Conservation (phyloP, 2,797 vertebrate genomes). For the Enteromius radiatus region DNA sequence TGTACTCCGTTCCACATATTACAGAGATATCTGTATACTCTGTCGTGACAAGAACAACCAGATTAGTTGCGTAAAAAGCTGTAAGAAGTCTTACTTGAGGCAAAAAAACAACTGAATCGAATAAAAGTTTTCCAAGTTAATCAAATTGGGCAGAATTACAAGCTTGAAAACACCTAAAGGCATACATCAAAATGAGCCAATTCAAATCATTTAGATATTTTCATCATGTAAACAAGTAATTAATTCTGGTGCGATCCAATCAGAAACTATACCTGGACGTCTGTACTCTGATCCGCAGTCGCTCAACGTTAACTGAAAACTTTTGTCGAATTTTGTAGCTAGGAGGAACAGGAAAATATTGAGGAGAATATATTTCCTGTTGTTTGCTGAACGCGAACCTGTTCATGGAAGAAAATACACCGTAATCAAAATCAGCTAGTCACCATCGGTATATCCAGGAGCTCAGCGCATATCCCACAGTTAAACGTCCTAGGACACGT, state of each 20-base stretch:
- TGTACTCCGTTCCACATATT: constrained; percentile 73
- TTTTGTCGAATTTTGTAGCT: constrained; percentile 59
- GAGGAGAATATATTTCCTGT: constrained; percentile 65
- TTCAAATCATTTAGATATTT: neutral
- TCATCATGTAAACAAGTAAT: neutral
- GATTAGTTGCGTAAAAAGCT: constrained; percentile 15
- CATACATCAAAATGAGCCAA: neutral
- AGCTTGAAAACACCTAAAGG: neutral
- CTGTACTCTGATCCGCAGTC: constrained; percentile 66
- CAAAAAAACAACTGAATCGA: neutral
- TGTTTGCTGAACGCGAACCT: constrained; percentile 47
- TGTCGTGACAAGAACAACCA: neutral
- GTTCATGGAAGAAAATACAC: constrained; percentile 23
- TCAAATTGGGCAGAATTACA: neutral
- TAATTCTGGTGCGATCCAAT: neutral
- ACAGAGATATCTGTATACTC: constrained; percentile 73
- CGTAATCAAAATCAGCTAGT: constrained; percentile 13
- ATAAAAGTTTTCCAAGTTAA: neutral
- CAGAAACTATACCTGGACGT: constrained; percentile 69
- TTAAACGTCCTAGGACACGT: constrained; percentile 14
- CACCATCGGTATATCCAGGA: neutral
- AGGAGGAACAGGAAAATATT: constrained; percentile 66
- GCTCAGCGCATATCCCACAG: constrained; percentile 27
- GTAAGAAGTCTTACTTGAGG: neutral
- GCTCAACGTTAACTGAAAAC: constrained; percentile 56